A percentile compares a stretch with the other conserved stretches of the same genome.
phyloP scores from a whole-genome alignment of 2,113 vertebrate genomes.

The Desmodus rotundus region DNA sequence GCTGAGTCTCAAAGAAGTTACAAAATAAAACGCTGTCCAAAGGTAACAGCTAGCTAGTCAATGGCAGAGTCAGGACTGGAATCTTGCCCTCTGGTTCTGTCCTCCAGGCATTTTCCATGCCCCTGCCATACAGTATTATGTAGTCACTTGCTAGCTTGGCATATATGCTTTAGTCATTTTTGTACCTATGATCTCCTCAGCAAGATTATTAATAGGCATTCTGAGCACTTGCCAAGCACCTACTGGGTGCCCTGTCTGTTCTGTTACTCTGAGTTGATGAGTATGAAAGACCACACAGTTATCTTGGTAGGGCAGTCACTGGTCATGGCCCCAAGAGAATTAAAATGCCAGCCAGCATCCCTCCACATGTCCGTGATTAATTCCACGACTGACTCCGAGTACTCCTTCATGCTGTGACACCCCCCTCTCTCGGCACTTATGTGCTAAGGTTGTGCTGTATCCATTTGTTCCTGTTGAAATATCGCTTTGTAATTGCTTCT shows the following conservation, averaged over 20 bases:
- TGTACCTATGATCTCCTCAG: neutral
- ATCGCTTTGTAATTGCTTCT: constrained; percentile 40
- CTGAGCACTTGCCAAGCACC: neutral
- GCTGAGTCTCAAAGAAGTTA: neutral
- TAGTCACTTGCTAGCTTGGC: neutral
- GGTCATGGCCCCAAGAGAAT: neutral
- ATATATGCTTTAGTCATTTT: neutral
- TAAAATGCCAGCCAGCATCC: neutral
- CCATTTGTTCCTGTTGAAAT: constrained; percentile 54
- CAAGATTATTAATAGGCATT: neutral
- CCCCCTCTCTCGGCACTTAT: neutral
- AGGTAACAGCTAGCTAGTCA: neutral
- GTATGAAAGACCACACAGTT: neutral
- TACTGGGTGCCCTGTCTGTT: neutral
- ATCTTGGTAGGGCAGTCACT: neutral
- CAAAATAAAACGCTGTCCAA: neutral
- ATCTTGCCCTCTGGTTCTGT: neutral
- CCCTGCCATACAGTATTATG: neutral
- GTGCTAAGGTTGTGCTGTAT: neutral
- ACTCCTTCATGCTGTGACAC: neutral
- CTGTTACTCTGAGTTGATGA: neutral
- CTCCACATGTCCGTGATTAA: neutral
- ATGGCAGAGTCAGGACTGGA: neutral
- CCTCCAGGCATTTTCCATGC: neutral
- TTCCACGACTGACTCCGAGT: constrained; percentile 21